These are phyloP conservation scores for Luffia ferchaultella DNA, from an alignment of 2,888 invertebrate species.

Conservation along the genomic window DNA sequence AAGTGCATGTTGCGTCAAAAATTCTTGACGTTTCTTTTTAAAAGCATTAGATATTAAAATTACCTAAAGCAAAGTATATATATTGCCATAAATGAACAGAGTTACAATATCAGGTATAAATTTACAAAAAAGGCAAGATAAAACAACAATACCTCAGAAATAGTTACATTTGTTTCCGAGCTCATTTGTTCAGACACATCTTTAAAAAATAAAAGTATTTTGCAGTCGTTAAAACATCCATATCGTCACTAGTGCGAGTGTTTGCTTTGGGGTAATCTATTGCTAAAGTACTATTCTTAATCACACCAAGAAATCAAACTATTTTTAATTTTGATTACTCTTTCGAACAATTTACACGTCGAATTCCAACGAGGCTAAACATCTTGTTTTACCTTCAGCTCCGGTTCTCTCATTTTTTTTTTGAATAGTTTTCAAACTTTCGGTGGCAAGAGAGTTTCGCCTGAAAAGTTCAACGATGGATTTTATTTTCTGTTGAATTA, in stretches of 20 bases:
- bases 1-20: not conserved
- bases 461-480: constrained; percentile 5
- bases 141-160: too few species aligned
- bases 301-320: not conserved
- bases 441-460: constrained; percentile 3
- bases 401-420: constrained; percentile 1
- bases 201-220: constrained; percentile 3
- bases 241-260: constrained; percentile 2
- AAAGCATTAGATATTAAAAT: constrained; percentile 1
- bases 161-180: constrained; percentile 2
- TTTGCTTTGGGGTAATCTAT: constrained; percentile 2
- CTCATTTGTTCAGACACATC: constrained; percentile 5
- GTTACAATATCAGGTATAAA: too few species aligned
- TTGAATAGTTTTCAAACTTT: constrained; percentile 3
- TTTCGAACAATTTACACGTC: not conserved
- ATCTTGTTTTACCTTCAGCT: constrained; percentile 5
- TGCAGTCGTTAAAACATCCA: not conserved
- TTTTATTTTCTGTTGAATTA: constrained; percentile 1
- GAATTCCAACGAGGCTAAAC: constrained; percentile 1
- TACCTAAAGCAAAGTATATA: too few species aligned
- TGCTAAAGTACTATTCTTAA: too few species aligned
- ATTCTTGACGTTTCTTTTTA: constrained; percentile 1
- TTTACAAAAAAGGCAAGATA: too few species aligned
- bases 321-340: not conserved
- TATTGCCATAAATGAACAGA: too few species aligned